These are phyloP conservation scores for Ooceraea biroi DNA, from an alignment of 1,140 invertebrate genomes.

Conservation along the genomic window DNA sequence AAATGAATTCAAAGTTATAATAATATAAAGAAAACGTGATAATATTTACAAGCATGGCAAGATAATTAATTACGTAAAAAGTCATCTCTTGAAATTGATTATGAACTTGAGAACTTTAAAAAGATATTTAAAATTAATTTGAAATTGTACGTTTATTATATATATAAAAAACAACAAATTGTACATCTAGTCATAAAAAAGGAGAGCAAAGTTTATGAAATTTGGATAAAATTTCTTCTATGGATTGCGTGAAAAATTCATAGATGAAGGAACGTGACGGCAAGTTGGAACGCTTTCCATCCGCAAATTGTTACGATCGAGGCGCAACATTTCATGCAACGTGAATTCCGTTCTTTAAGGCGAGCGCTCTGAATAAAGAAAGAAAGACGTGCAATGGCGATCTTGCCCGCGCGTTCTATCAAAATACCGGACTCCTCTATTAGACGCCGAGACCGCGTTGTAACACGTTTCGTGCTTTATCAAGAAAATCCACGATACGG, in stretches of 20 bases:
- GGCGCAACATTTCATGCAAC: not conserved
- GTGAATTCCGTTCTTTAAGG: not conserved
- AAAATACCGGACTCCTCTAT: not conserved
- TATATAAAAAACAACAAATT: too few relatives aligned
- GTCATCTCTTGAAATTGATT: not conserved
- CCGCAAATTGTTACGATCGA: not conserved
- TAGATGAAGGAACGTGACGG: not conserved
- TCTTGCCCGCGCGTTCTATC: not conserved
- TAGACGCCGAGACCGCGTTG: not conserved
- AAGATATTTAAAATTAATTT: not conserved
- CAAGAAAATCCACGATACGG: not conserved
- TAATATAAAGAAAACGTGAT: not conserved
- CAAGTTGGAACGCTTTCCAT: not conserved
- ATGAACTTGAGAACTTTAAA: not conserved
- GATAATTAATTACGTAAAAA: not conserved
- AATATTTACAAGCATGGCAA: not conserved
- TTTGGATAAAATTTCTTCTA: not conserved
- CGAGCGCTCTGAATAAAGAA: constrained; percentile 16
- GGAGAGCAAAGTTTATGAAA: constrained; percentile 5
- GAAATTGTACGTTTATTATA: too few relatives aligned
- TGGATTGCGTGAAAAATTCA: not conserved
- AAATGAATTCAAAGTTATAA: not conserved
- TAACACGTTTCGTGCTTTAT: not conserved
- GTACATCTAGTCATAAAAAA: too few relatives aligned
- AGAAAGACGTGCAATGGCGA: not conserved